Conservation (phyloP, 2,797 vertebrate genomes). For the Leontopithecus rosalia region DNA sequence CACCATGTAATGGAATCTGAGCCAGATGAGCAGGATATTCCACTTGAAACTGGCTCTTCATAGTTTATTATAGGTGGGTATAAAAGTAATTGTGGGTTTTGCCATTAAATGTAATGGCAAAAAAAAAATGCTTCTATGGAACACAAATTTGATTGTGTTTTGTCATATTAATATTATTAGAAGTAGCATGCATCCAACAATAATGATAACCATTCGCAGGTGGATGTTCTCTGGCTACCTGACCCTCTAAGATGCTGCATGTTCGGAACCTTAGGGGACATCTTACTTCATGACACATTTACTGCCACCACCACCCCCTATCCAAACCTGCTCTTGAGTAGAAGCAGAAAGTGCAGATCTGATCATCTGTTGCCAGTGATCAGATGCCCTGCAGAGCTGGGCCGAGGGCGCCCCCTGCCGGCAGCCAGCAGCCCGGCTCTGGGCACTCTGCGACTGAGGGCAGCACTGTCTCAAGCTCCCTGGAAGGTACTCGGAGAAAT, state of each 20-base stretch:
- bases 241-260: not conserved
- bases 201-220: not conserved
- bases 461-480: rapidly evolving
- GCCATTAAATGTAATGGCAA: not conserved
- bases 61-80: not conserved
- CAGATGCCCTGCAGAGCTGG: not conserved
- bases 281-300: not conserved
- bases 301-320: not conserved
- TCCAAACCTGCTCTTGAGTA: not conserved
- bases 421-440: not conserved
- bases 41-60: not conserved
- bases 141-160: not conserved
- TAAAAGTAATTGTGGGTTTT: not conserved
- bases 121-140: not conserved
- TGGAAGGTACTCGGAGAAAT: not conserved
- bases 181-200: not conserved
- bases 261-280: not conserved
- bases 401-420: rapidly evolving
- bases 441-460: too few relatives aligned
- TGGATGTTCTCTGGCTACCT: too few relatives aligned
- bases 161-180: not conserved
- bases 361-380: not conserved
- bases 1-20: not conserved
- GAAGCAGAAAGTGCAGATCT: not conserved
- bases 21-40: not conserved